Percentiles rank a stretch among this genome's conserved stretches.
Conservation (phyloP, 2,888 invertebrate genomes). For the Atethmia centrago region DNA sequence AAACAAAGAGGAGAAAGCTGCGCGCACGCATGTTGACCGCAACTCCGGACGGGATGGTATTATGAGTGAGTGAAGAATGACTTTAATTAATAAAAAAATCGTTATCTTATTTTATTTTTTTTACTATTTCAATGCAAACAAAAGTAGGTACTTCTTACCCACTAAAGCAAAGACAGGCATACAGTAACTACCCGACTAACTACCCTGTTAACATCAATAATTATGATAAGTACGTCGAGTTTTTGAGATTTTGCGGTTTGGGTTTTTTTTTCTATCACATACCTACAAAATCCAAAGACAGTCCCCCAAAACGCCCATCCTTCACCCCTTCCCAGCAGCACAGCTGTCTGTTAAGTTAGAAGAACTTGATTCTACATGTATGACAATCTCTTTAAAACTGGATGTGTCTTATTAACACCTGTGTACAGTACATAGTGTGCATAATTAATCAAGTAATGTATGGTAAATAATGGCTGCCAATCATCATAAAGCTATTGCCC, state of each 20-base stretch:
- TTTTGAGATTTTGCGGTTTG: not conserved
- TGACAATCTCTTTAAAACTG: not conserved
- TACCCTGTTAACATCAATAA: not conserved
- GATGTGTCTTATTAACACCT: not conserved
- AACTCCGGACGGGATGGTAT: slow-evolving; percentile 51
- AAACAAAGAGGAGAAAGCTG: slow-evolving; percentile 75
- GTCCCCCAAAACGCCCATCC: not conserved
- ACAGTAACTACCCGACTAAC: not conserved
- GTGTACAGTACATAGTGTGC: not conserved
- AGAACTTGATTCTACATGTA: not conserved
- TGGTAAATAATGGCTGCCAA: not conserved
- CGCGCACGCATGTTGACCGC: slow-evolving; percentile 60
- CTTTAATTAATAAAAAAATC: too few species aligned
- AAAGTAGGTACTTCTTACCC: not conserved
- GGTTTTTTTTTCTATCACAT: not conserved
- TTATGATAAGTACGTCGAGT: not conserved
- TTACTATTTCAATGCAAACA: not conserved
- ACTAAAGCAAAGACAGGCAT: too few species aligned
- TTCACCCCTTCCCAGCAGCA: not conserved
- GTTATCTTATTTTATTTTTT: too few species aligned
- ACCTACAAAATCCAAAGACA: not conserved
- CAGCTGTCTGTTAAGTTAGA: not conserved
- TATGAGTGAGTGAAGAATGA: slow-evolving; percentile 32
- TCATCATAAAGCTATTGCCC: not conserved
- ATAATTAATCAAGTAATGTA: not conserved